Evolutionary conservation across 2,888 invertebrate genomes (phyloP), one percentile per base, ranked within the genome.

Genomic region (Drosophila imparisetae): DNA sequence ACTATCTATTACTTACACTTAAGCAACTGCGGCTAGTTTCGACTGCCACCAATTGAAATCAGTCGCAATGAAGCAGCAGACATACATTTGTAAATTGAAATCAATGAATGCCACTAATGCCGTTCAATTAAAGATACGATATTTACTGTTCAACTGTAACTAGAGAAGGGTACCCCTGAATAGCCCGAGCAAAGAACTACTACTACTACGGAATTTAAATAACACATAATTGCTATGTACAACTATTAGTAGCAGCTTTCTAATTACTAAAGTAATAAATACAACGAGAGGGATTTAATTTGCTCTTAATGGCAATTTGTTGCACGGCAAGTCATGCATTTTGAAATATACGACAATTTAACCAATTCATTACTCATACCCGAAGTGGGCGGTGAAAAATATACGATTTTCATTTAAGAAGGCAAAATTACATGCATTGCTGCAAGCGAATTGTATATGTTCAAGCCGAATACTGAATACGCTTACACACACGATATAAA

Each of bases 21-120:
- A 86, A 75, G 73, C 78, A 75, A 69, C 80, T 82, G 84, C 65
- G 84, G 78, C 71, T 75, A 71, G 66, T 69, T 69, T 27, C 21
- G 60, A 63, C 49, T 30, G 54, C n/a, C 58, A 49, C 49, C 57
- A 52, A 53, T 27, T 40, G 40, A 42, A 79, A 64, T 61, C 80
- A 62, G 58, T 27, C 32, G 21, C 13, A 40, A 50, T 48, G 34
- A 71, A 53, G 64, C 62, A 40, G 50, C 50, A 70, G 42, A 27
- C 49, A 49, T 11, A 18, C 18, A 49, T 27, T 15, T 27, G 34
- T 4, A 45, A 45, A 45, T 45, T 45, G 45, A 45, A 45, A 45
- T 45, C 45, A 24, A 15, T 24, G 15, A 45, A 45, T 15, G 15
- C 1, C 21, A 21, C 21, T 15, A 8, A 45, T 21, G 45, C 45